Base-by-base conservation (phyloP, 2,888 invertebrate genomes). In the Hofmannophila pseudospretella region DNA sequence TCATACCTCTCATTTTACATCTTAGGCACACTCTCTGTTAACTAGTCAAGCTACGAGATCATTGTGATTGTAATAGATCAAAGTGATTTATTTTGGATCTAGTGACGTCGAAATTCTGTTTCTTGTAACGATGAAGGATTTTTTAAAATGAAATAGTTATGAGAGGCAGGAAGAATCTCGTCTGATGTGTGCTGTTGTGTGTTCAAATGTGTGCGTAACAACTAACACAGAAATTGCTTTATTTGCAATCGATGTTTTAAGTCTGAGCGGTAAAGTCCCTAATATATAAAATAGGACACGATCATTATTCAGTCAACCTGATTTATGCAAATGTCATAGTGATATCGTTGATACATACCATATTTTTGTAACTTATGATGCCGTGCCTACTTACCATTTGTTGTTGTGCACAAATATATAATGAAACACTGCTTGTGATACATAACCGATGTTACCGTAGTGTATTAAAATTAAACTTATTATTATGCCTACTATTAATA, bases 391-490 rank as follows among this genome's bases (percentile, higher is more conserved):
- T 16, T 32, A n/a, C 10, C 12, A 11, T 27, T 7, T 27, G 11
- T 25, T 25, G 8, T 11, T 11, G 11, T n/a, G n/a, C 23, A 23
- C 14, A 10, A 25, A 25, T 16, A 10, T 5, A 11, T n/a, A n/a
- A 11, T 10, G 27, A 27, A 27, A 27, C 4, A 27, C 11, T 10
- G 27, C 57, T 67, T 64, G 61, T 69, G 59, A 67, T 56, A 54
- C 39, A 45, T 57, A 19, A 64, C 45, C 49, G 51, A 57, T 58
- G 60, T 68, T 67, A 67, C 66, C 67, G 42, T 67, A 64, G 54
- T 47, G 51, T 58, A 54, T 53, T 55, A 47, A 39, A 32, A 34
- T 35, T 12, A 19, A 19, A n/a, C n/a, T n/a, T n/a, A n/a, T n/a
- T n/a, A n/a, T n/a, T n/a, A n/a, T 26, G 25, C 7, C 7, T 23